A percentile compares a stretch with the other conserved stretches of the same genome.
These are phyloP conservation scores for Lithophane ornitopus DNA, from an alignment of 2,888 invertebrate genomes.

Conservation along the genomic window DNA sequence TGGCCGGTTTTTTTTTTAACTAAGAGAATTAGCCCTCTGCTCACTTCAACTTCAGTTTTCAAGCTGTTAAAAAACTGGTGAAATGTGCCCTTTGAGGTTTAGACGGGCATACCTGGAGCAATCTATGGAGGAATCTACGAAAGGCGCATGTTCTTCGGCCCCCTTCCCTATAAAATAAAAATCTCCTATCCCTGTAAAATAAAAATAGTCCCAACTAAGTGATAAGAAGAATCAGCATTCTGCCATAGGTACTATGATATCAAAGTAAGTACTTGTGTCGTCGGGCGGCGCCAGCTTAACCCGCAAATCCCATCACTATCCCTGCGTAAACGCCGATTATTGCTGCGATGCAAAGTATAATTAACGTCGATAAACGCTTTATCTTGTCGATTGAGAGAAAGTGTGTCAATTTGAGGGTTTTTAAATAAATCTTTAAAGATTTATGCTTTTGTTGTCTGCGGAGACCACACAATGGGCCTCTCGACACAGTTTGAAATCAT, in stretches of 20 bases:
- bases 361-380: constrained; percentile 61
- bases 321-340: constrained; percentile 38
- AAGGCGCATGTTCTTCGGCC: accelerated
- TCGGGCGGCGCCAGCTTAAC: constrained; percentile 31
- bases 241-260: neutral
- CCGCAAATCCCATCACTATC: constrained; percentile 68
- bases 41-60: too few relatives aligned
- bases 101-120: neutral
- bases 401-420: constrained; percentile 52
- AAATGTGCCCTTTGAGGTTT: neutral
- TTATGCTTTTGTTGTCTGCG: constrained; percentile 50
- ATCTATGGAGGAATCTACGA: neutral
- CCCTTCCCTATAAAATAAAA: neutral
- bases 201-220: neutral
- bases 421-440: constrained; percentile 54
- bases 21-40: too few relatives aligned
- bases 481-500: constrained; percentile 5
- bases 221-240: neutral
- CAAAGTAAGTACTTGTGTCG: neutral
- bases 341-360: constrained; percentile 49
- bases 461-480: constrained; percentile 44
- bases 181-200: neutral
- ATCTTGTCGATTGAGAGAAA: constrained; percentile 54
- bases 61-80: neutral
- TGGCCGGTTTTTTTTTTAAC: too few relatives aligned